Evolutionary conservation across 2,113 vertebrate genomes (phyloP).

Genomic region (Ceyx melanurus): DNA sequence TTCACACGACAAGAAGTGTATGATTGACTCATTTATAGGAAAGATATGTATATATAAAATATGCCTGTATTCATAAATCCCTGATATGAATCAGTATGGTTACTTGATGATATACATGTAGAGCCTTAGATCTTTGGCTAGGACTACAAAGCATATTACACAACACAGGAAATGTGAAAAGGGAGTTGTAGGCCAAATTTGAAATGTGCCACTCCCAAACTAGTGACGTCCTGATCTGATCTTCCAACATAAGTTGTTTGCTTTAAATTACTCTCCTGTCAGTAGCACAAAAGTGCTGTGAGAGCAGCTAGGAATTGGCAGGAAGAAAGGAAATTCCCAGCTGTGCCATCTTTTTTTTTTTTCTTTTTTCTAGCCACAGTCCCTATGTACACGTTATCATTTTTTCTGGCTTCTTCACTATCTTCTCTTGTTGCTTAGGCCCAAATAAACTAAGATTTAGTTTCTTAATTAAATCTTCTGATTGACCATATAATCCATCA

Average conservation of each 20-base stretch:
- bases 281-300: slow-evolving; percentile 29
- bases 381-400: accelerated
- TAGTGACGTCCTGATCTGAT: slow-evolving; percentile 48
- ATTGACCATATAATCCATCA: neutral
- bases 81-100: slow-evolving; percentile 9
- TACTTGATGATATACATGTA: slow-evolving; percentile 6
- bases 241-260: slow-evolving; percentile 37
- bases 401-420: neutral
- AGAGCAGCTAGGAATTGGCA: slow-evolving; percentile 12
- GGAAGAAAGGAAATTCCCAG: neutral
- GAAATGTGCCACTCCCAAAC: slow-evolving; percentile 34
- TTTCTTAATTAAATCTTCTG: neutral
- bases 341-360: neutral
- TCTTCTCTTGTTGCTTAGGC: neutral
- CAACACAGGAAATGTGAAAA: slow-evolving; percentile 51
- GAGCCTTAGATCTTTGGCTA: slow-evolving; percentile 27
- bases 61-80: slow-evolving; percentile 10
- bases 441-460: too few relatives aligned
- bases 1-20: neutral
- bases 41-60: neutral
- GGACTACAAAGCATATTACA: slow-evolving; percentile 48
- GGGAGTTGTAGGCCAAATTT: slow-evolving; percentile 48
- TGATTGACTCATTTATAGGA: slow-evolving; percentile 7
- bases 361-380: neutral
- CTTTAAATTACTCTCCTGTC: slow-evolving; percentile 38